phyloP scores from a whole-genome alignment of 1,140 invertebrate species.

The Drosophila takahashii region DNA sequence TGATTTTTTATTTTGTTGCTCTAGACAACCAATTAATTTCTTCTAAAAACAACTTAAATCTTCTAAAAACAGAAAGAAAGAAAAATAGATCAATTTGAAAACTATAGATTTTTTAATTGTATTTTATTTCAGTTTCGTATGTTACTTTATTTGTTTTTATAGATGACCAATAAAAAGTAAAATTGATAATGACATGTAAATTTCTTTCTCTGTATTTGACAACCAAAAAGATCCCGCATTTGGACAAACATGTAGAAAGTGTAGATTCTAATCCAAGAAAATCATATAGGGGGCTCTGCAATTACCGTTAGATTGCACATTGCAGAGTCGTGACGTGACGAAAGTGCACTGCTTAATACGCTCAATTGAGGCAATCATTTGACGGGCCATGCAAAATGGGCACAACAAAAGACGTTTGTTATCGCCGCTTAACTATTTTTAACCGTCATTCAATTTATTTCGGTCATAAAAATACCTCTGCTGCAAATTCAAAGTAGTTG shows the following conservation, averaged over 20 bases:
- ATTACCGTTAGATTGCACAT: conserved; percentile 9
- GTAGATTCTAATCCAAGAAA: not conserved
- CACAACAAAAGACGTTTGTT: conserved; percentile 21
- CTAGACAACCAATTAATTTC: no score
- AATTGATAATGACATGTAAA: no score
- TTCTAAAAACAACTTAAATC: no score
- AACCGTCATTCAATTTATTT: conserved; percentile 25
- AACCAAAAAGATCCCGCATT: not conserved
- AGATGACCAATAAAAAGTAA: no score
- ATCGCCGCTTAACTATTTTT: conserved; percentile 42
- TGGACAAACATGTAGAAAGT: not conserved
- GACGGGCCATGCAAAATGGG: conserved; percentile 1
- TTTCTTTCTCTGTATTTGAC: not conserved
- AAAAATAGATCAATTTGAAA: not conserved
- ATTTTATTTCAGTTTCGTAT: not conserved
- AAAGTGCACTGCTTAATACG: conserved; percentile 40
- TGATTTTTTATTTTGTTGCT: no score
- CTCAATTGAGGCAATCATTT: conserved; percentile 44
- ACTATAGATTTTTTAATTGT: not conserved
- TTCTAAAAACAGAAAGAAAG: no score
- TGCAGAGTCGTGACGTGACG: conserved; percentile 19
- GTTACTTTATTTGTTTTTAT: not conserved
- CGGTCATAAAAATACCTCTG: conserved; percentile 30
- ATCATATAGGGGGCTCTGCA: conserved; percentile 9
- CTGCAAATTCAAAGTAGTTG: conserved; percentile 5